Evolutionary conservation across 2,113 vertebrate genomes (phyloP), one percentile per base, ranked within the genome.

Genomic region (Peromyscus californicus): DNA sequence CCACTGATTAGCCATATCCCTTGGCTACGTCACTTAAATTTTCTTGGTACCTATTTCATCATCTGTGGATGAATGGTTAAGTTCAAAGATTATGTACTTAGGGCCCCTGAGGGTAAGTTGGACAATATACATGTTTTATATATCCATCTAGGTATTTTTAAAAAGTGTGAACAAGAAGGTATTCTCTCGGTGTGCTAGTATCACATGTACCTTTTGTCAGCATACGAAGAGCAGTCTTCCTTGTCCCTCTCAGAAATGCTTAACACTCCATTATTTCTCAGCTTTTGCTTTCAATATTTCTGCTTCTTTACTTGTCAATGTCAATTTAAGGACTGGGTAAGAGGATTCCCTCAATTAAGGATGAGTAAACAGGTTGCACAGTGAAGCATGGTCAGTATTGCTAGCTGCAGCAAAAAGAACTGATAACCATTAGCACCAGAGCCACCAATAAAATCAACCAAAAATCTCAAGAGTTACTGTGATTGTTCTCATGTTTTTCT

Each of bases 11-110:
- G 42, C 59, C n/a, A 85, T 63, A 70, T 74, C 9, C 21, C 15
- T 76, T 89, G 24, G 6, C 48, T 21, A 42, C 5, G 15, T 61
- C 45, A 72, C 59, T 85, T 97, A 69, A 75, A 63, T 90, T 72
- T 90, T 85, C 67, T 85, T 96, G 63, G 31, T 70, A 90, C 67
- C 63, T 76, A 13, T 90, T 87, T 96, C 12, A 19, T 92, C 33
- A 80, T 84, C 90, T 80, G 21, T 85, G 51, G 26, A 90, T 74
- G 42, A 75, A 95, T 75, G 17, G 22, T 79, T 89, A 45, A 86
- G 63, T 82, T 86, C n/a, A 63, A 31, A 93, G 21, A 3, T 79
- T 48, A 61, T 39, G 89, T 42, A 94, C 51, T 70, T 93, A 45
- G 0, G 3, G 45, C 24, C 5, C 31, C 12, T 72, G 19, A 15